Base-by-base conservation (phyloP, 2,113 vertebrate species). In the Geococcyx californianus region DNA sequence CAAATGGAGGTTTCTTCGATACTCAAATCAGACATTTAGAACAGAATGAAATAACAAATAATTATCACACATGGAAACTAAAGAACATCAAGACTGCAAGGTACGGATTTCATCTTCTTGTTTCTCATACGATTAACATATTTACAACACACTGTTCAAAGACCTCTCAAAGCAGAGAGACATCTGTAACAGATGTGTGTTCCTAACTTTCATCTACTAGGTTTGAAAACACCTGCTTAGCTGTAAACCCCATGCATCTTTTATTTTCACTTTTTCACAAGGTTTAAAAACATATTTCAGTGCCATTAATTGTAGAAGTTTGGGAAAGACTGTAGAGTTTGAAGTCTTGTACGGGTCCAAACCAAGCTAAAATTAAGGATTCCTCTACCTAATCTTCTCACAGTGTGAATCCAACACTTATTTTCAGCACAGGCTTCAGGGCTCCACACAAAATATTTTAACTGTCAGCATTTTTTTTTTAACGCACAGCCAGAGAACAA, bases 251-350 rank as follows among this genome's bases (percentile, higher is more conserved):
- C 8, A 47, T 4, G 15, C 20, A 68, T 34, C 49, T 54, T 47
- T 60, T 51, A 38, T 29, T 89, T 85, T 29, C 45, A 64, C 31
- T 11, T 62, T 84, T 80, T 56, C 49, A 6, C 11, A 51, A 68
- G 29, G 31, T 73, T 83, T 34, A 80, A 34, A 34, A 47, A 59
- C 11, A 19, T 16, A 28, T 10, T 51, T 72, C 20, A 26, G 4
- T 45, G 28, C 31, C 67, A n/a, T 25, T 69, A 21, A 31, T 34
- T 59, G 16, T 12, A 0, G 0, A 76, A 13, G 25, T 59, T 68
- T 64, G 13, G 9, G 29, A 20, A 84, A 25, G 33, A 86, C 44
- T 52, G 8, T 3, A 26, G 11, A 36, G 16, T 74, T 82, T 64
- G 11, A 29, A n/a, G 49, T 13, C 13, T n/a, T 31, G 3, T 24